Evolutionary conservation across 2,113 vertebrate species (phyloP), one percentile per base, ranked within the genome.

Genomic region (Pionites leucogaster): DNA sequence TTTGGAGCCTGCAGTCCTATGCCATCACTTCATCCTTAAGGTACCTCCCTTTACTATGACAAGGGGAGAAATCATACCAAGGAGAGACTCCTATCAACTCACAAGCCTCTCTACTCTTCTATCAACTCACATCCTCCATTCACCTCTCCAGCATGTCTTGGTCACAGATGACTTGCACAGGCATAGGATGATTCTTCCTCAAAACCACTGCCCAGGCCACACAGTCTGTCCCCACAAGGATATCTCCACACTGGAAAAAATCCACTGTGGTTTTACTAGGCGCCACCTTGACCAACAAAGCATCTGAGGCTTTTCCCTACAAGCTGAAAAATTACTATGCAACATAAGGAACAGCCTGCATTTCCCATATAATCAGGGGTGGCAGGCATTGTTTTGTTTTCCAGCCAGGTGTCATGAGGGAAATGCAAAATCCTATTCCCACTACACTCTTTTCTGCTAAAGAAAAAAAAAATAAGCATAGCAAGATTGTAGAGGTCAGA

Each of bases 401-500:
- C 85, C 88, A 82, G 80, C 28, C 29, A 70, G 31, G 42, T 55
- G 23, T 63, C 55, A 46, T 3, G 12, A 79, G 23, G 27, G 17
- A 91, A 90, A 57, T 70, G 35, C 71, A 41, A 92, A 95, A 77
- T 46, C 17, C 7, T 79, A 65, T 67, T 82, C 46, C 46, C 16
- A 28, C 28, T 53, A 33, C 8, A 4, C 25, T 42, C 15, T 17
- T 62, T 62, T 42, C 42, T 37, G 19, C 5, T 83, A 4, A 31
- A 28, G 50, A 22, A 42, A 49, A 44, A 74, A 47, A 25, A 16
- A 63, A 63, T n/a, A 50, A 4, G 1, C 24, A 35, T 3, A 68
- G 42, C 24, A 41, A 81, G 28, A 68, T 5, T 55, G 47, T 49
- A 39, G 15, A 69, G 13, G 50, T 68, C 42, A 78, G 42, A 80